Conservation (phyloP, 2,888 invertebrate genomes). For the Acanthacorydalis orientalis region DNA sequence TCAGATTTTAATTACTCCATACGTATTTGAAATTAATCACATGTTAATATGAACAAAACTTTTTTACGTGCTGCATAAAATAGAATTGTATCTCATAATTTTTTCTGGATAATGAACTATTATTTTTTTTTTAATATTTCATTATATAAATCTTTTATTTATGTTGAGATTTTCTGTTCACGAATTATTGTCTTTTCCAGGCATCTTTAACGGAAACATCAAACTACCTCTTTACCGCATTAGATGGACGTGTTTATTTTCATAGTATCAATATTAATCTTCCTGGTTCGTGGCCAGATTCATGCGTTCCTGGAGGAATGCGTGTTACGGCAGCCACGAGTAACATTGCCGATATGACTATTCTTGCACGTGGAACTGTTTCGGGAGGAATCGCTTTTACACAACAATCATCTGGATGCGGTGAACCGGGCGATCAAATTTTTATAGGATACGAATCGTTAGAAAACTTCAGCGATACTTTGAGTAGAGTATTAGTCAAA, state of each 20-base stretch:
- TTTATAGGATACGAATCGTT: constrained; percentile 30
- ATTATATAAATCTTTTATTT: too few species aligned
- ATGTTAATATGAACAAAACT: too few species aligned
- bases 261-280: constrained; percentile 38
- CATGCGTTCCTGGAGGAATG: constrained; percentile 24
- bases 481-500: constrained; percentile 31
- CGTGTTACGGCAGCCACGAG: constrained; percentile 28
- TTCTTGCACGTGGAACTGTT: constrained; percentile 31
- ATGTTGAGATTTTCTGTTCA: background rate
- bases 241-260: constrained; percentile 37
- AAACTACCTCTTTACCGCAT: constrained; percentile 34
- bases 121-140: too few species aligned
- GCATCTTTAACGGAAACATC: constrained; percentile 35
- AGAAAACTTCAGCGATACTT: background rate
- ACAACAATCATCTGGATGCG: constrained; percentile 41
- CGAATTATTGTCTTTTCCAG: constrained; percentile 24
- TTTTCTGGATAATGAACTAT: too few species aligned
- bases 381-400: constrained; percentile 39
- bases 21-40: too few species aligned
- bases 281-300: constrained; percentile 39
- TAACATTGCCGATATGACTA: constrained; percentile 34
- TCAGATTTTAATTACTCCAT: too few species aligned
- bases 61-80: too few species aligned
- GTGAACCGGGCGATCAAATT: constrained; percentile 37
- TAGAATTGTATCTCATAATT: too few species aligned